phyloP scores from a whole-genome alignment of 1,140 invertebrate species.

The Brachystomella parvula region DNA sequence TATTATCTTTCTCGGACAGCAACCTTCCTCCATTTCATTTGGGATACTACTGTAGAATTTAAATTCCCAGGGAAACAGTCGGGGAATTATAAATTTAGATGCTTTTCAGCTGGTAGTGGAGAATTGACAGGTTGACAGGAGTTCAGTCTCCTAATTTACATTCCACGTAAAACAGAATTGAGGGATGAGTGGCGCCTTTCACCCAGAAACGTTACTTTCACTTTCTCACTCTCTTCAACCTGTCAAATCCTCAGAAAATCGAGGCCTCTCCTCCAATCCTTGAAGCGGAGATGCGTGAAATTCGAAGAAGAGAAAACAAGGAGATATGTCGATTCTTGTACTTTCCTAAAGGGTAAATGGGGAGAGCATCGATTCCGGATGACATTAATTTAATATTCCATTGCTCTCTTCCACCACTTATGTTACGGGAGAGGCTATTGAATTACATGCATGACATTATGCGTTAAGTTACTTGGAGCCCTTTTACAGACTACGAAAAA shows the following conservation, averaged over 20 bases:
- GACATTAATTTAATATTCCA: conserved; percentile 11
- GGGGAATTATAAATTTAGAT: conserved; percentile 35
- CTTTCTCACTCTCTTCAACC: neutral
- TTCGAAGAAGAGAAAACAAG: neutral
- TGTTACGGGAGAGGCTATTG: neutral
- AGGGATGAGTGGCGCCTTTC: conserved; percentile 5
- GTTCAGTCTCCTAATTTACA: conserved; percentile 17
- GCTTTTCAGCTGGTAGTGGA: conserved; percentile 22
- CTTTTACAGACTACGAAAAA: neutral
- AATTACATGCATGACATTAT: conserved; percentile 11
- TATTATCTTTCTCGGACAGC: too few species aligned
- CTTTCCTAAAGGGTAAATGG: neutral
- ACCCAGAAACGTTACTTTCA: neutral
- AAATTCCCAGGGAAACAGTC: neutral
- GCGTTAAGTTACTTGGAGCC: neutral
- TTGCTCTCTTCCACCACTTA: conserved; percentile 1
- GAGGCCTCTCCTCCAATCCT: neutral
- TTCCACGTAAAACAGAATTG: conserved; percentile 3
- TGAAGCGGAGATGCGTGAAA: neutral
- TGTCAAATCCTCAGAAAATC: neutral
- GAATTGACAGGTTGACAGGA: conserved; percentile 32
- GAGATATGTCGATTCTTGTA: neutral
- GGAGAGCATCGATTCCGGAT: neutral
- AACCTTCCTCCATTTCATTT: conserved; percentile 18
- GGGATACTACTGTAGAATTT: neutral